Evolutionary conservation across 2,113 vertebrate species (phyloP), one percentile per base, ranked within the genome.

Genomic region (Tetraodon nigroviridis): DNA sequence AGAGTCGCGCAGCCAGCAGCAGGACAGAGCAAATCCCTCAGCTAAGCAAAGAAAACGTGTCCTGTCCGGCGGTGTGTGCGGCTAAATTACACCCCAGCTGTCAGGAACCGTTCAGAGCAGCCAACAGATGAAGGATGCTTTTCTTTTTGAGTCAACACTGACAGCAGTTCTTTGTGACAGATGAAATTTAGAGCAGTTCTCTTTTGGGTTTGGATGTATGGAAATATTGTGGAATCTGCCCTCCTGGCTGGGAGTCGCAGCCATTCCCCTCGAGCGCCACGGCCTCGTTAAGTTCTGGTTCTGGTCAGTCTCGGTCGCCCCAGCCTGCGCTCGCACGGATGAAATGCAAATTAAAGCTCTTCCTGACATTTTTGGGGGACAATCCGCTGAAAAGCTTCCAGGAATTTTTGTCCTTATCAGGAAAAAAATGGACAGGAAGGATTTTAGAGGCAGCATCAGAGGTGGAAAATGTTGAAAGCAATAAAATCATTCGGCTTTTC

Each of bases 271-370:
- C 24, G 49, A 79, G 74, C 57, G 7, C 63, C 40, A 61, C 51
- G 45, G 80, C 80, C 83, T 81, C 76, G 81, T 83, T 80, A 80
- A 53, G 64, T 54, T 55, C 44, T 22, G n/a, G n/a, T n/a, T 66
- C 7, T n/a, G n/a, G n/a, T n/a, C 67, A 67, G 55, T 74, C 24
- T n/a, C 51, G 72, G 51, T 63, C 75, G 64, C 61, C 51, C 55
- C 6, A 6, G 70, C 68, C 70, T 22, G 27, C 49, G 59, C 75
- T 61, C 67, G 58, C 62, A 50, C n/a, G 49, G 21, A 15, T 55
- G 40, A 61, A 76, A 20, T 45, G 37, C 50, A 74, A 73, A 80
- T 66, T 54, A 69, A 73, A 64, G 40, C 60, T 61, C 48, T 76
- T 69, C 48, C 14, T 51, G 51, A 56, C 60, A 58, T 53, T 51